Evolutionary conservation across 2,797 vertebrate genomes (phyloP).

Genomic region (Leucoraja ocellata): DNA sequence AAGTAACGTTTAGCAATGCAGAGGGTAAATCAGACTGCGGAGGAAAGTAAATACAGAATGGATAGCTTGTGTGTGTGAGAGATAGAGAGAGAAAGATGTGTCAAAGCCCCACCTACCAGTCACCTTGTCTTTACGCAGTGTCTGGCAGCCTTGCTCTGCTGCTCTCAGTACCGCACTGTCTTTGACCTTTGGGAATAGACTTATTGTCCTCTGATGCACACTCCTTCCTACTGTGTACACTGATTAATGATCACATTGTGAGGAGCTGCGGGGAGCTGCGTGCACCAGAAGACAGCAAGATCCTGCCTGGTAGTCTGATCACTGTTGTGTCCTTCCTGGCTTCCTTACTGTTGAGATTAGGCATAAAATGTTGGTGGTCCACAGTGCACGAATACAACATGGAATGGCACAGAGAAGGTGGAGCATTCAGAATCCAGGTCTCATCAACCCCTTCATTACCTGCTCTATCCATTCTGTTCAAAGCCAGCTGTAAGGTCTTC

Average conservation of each 20-base stretch:
- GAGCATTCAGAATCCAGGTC: neutral
- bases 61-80: neutral
- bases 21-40: neutral
- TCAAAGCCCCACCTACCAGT: neutral
- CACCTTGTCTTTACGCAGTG: conserved; percentile 25
- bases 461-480: neutral
- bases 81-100: neutral
- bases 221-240: neutral
- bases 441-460: conserved; percentile 18
- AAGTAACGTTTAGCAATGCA: neutral
- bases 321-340: conserved; percentile 1
- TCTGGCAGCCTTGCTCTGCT: neutral
- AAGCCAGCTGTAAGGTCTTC: neutral
- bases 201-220: neutral
- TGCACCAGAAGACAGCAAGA: too few relatives aligned
- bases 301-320: conserved; percentile 1
- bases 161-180: conserved; percentile 21
- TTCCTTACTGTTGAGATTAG: neutral
- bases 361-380: neutral
- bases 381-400: neutral
- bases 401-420: conserved; percentile 11
- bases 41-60: neutral
- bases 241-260: conserved; percentile 8
- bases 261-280: too few relatives aligned
- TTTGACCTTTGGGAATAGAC: conserved; percentile 30